Evolutionary conservation across 92 coral and sea anemone species (phyloP).

Genomic region (Meandrina meandrites): DNA sequence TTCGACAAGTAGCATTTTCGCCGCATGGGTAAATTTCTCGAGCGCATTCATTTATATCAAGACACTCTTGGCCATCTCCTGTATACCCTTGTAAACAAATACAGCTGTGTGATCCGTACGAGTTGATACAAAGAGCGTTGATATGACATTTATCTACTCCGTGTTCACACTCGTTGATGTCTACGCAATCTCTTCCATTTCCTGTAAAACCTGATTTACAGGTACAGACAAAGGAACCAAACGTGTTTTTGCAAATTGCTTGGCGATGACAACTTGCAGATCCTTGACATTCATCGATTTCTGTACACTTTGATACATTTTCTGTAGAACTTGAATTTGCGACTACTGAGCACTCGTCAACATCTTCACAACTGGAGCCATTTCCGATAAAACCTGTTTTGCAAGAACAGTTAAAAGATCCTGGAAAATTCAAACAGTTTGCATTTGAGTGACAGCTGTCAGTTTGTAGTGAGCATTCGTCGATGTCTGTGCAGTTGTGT

Average conservation of each 20-base stretch:
- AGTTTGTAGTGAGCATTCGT: slow-evolving; percentile 19
- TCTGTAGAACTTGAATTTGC: slow-evolving; percentile 42
- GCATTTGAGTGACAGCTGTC: slow-evolving; percentile 28
- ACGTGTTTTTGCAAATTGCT: slow-evolving; percentile 30
- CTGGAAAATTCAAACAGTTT: slow-evolving; percentile 13
- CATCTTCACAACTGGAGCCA: slow-evolving; percentile 29
- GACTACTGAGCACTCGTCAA: slow-evolving; percentile 28
- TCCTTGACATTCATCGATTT: slow-evolving; percentile 42
- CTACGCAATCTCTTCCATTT: slow-evolving; percentile 53
- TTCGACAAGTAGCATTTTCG: slow-evolving; percentile 14
- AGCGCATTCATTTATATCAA: slow-evolving; percentile 45
- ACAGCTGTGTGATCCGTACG: slow-evolving; percentile 49
- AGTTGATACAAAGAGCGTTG: slow-evolving; percentile 45
- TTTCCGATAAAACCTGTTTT: slow-evolving; percentile 33
- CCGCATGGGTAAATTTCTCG: background rate
- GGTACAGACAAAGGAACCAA: slow-evolving; percentile 33
- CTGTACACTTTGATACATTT: slow-evolving; percentile 41
- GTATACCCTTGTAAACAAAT: slow-evolving; percentile 42
- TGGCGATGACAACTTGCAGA: slow-evolving; percentile 30
- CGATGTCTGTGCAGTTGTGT: slow-evolving; percentile 17
- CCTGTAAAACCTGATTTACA: slow-evolving; percentile 44
- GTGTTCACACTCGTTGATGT: slow-evolving; percentile 55
- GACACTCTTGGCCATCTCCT: slow-evolving; percentile 22
- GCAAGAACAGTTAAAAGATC: slow-evolving; percentile 25
- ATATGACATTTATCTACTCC: slow-evolving; percentile 30